Base-by-base conservation (phyloP, 64 coral and sea anemone genomes). In the Dendrophyllia cribrosa region DNA sequence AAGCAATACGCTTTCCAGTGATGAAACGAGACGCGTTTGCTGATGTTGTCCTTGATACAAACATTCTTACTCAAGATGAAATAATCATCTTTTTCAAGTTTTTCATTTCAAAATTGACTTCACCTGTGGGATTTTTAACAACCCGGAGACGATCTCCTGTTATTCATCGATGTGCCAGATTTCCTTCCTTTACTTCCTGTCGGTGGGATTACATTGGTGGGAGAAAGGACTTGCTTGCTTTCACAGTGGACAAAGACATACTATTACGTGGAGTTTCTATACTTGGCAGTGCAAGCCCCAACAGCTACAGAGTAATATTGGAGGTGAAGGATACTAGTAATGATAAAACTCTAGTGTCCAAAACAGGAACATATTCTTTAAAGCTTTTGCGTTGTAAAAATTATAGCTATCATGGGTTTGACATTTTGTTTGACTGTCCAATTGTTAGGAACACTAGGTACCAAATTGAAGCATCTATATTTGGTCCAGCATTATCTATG, bases 11-110 rank as follows among this genome's bases (percentile, higher is more conserved):
- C 2, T 64, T 81, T 19, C 78, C 78, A 63, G 56, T 62, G 1
- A 81, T 81, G 78, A 81, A 43, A 7, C 14, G 45, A 62, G 24
- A 64, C 2, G 78, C 61, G 14, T 81, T 81, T 61, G 78, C 56
- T 11, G 15, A 13, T 20, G 26, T 19, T 46, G 78, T 81, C 17
- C 56, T 20, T 44, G 23, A 25, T 24, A 6, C 75, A 6, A 22
- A 78, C 3, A 78, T 78, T 22, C 75, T 78, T 11, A 78, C 75
- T 50, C 0, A 19, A 58, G 75, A 55, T 9, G 75, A 78, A 78
- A 9, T 78, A 4, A 5, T 53, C 20, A 44, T 1, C 11, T 45
- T 81, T 56, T 56, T 56, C 12, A 56, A 6, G 53, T 56, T 56
- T 56, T 56, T 56, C 53, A 7, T 4, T 5, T 56, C 53, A 56